Evolutionary conservation across 2,113 vertebrate species (phyloP).

Genomic region (Corythornis vintsioides): DNA sequence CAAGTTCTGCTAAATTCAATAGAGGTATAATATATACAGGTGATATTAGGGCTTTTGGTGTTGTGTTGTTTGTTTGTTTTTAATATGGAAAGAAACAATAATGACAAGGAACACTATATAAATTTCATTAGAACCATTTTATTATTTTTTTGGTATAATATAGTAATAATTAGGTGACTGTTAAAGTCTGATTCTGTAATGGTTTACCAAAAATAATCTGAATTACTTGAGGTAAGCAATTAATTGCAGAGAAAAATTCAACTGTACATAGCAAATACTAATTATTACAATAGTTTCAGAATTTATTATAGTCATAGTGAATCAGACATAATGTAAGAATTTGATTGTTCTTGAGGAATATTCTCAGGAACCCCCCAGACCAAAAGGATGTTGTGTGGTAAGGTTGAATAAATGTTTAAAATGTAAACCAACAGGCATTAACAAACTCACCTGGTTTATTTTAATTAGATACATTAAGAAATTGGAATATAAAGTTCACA

Average conservation of each 20-base stretch:
- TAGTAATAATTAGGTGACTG: not conserved
- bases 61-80: not conserved
- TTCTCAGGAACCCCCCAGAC: accelerated
- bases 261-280: not conserved
- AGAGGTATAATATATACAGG: not conserved
- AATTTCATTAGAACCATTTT: not conserved
- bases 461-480: not conserved
- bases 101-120: not conserved
- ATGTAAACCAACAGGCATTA: not conserved
- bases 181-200: not conserved
- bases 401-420: not conserved
- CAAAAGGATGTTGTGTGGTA: not conserved
- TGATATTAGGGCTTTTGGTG: not conserved
- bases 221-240: not conserved
- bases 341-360: not conserved
- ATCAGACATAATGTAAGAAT: not conserved
- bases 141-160: not conserved
- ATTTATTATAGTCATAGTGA: not conserved
- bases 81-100: not conserved
- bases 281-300: not conserved
- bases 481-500: not conserved
- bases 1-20: not conserved
- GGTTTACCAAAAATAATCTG: not conserved
- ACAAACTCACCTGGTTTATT: not conserved
- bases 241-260: not conserved